A percentile compares a stretch with the other conserved stretches of the same genome.
Evolutionary conservation across 2,113 vertebrate genomes (phyloP).

Genomic region (Ochotona curzoniae): DNA sequence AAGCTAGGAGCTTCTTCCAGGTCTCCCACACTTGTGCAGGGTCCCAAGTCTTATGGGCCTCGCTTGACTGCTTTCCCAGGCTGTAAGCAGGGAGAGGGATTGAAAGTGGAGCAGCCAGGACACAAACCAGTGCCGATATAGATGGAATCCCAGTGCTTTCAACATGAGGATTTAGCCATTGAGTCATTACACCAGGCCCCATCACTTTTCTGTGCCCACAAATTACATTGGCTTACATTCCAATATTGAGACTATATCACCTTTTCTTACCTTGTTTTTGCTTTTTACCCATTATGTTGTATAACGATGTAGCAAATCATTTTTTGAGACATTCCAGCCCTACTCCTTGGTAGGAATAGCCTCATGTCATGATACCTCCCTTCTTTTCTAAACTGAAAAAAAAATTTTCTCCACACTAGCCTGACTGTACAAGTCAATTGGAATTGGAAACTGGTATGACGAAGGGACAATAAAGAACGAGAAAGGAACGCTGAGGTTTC

Average conservation of each 20-base stretch:
- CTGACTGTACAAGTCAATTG: not conserved
- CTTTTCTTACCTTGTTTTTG: not conserved
- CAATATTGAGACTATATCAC: not conserved
- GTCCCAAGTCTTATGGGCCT: too few species aligned
- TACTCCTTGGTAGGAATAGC: not conserved
- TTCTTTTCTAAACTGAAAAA: slow-evolving; percentile 1
- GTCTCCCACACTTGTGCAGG: too few species aligned
- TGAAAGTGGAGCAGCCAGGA: too few species aligned
- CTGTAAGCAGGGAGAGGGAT: too few species aligned
- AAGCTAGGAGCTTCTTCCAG: too few species aligned
- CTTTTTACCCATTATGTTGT: not conserved
- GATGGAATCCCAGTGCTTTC: too few species aligned
- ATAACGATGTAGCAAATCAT: not conserved
- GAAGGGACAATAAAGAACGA: not conserved
- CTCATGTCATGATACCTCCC: not conserved
- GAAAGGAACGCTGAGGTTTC: not conserved
- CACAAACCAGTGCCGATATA: too few species aligned
- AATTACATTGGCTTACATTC: not conserved
- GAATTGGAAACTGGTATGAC: not conserved
- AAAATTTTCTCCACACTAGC: not conserved
- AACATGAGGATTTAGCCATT: too few species aligned
- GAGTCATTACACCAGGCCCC: too few species aligned
- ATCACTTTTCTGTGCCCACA: not conserved
- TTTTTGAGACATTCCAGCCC: not conserved
- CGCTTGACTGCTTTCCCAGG: too few species aligned